Evolutionary conservation across 1,140 invertebrate species (phyloP).

Genomic region (Zaprionus tsacasi): DNA sequence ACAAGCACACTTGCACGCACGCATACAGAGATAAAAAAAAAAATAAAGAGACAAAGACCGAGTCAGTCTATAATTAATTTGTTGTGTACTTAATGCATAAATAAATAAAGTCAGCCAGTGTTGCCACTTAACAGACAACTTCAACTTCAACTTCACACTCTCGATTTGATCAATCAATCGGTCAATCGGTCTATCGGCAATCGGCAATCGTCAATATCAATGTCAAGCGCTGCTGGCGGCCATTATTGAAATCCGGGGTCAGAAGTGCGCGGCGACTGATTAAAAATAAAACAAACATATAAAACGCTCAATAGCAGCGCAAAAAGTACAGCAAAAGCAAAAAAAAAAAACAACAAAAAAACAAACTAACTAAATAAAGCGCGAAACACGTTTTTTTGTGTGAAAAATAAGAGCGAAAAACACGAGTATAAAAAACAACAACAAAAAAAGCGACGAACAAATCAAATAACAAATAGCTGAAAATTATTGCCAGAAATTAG

Average conservation of each 20-base stretch:
- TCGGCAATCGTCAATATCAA: conserved; percentile 49
- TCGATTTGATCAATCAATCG: conserved; percentile 10
- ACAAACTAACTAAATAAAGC: conserved; percentile 41
- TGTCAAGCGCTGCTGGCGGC: conserved; percentile 57
- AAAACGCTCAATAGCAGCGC: background rate
- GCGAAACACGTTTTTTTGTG: conserved; percentile 70
- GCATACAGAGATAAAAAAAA: conserved; percentile 1
- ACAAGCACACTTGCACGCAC: conserved; percentile 5
- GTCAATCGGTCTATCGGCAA: background rate
- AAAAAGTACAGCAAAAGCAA: conserved; percentile 37
- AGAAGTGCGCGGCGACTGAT: conserved; percentile 64
- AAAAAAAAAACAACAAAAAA: conserved; percentile 23
- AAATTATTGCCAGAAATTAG: conserved; percentile 50
- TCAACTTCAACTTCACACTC: conserved; percentile 10
- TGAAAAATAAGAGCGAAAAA: conserved; percentile 36
- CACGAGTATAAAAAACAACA: conserved; percentile 29
- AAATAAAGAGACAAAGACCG: background rate
- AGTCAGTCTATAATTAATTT: conserved; percentile 49
- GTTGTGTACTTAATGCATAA: conserved; percentile 62
- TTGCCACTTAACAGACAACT: background rate
- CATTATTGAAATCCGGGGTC: conserved; percentile 70
- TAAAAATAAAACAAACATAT: conserved; percentile 51
- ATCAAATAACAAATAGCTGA: conserved; percentile 61
- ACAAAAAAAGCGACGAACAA: conserved; percentile 37
- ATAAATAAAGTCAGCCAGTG: conserved; percentile 40